phyloP scores from a whole-genome alignment of 1,140 invertebrate genomes.

The Camponotus floridanus region DNA sequence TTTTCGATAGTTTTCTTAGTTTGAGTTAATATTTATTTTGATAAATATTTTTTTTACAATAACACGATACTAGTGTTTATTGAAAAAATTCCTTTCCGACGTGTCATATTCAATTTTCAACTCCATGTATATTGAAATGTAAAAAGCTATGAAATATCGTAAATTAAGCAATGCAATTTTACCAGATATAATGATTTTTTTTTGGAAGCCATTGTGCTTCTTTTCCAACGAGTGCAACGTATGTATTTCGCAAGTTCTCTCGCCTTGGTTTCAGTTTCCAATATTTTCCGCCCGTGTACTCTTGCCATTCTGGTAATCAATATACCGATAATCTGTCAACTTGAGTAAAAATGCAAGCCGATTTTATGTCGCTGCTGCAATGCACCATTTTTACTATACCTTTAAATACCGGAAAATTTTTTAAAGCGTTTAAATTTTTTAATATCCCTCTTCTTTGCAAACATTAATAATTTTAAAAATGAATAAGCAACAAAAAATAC shows the following conservation, averaged over 20 bases:
- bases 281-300: conserved; percentile 64
- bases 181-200: conserved; percentile 38
- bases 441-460: background rate
- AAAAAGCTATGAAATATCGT: background rate
- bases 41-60: background rate
- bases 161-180: conserved; percentile 12
- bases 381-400: background rate
- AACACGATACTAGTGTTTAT: background rate
- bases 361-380: background rate
- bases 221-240: conserved; percentile 42
- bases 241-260: conserved; percentile 66
- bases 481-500: too few relatives aligned
- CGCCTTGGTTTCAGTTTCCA: conserved; percentile 61
- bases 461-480: background rate
- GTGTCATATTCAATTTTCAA: conserved; percentile 21
- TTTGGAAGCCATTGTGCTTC: conserved; percentile 34
- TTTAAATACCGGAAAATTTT: background rate
- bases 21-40: background rate
- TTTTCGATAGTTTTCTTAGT: background rate
- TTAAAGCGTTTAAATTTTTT: background rate
- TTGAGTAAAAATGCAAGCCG: conserved; percentile 11
- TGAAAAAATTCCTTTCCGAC: background rate
- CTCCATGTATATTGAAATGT: background rate
- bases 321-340: conserved; percentile 54
- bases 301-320: conserved; percentile 65